Conservation (phyloP, 2,113 vertebrate genomes). For the Engraulis encrasicolus region DNA sequence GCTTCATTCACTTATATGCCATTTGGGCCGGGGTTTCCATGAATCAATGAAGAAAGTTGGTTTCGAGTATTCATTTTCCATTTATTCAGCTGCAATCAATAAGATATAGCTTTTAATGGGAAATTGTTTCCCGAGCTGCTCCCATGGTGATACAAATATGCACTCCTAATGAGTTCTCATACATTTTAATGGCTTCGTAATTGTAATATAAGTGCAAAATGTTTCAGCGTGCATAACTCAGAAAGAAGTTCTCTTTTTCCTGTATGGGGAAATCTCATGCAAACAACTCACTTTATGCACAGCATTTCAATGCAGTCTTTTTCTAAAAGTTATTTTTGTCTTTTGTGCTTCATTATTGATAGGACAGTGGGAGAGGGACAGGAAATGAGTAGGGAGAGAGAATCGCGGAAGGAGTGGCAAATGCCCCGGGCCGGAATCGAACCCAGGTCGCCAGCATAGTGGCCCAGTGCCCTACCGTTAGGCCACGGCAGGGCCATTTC, state of each 20-base stretch:
- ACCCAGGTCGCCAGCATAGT: no score
- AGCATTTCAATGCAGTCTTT: not conserved
- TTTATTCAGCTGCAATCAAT: constrained; percentile 13
- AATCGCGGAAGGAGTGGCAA: no score
- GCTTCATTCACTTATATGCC: not conserved
- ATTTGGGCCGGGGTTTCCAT: not conserved
- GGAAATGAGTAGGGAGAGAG: no score
- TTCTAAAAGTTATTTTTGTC: no score
- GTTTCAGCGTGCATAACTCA: not conserved
- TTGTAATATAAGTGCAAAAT: not conserved
- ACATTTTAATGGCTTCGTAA: constrained; percentile 11
- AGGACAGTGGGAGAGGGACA: no score
- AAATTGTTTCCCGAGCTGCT: not conserved
- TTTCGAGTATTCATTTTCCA: not conserved
- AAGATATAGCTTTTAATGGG: constrained; percentile 5
- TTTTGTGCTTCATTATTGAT: no score
- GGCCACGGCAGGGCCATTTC: no score
- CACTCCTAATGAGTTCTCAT: not conserved
- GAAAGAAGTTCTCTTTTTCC: not conserved
- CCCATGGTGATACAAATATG: not conserved
- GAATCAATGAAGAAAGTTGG: not conserved
- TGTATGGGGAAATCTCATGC: not conserved
- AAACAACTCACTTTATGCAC: not conserved
- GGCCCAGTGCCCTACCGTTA: no score
- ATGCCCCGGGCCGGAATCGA: no score